Evolutionary conservation across 2,888 invertebrate species (phyloP).

Genomic region (Azorinus chamasolen): DNA sequence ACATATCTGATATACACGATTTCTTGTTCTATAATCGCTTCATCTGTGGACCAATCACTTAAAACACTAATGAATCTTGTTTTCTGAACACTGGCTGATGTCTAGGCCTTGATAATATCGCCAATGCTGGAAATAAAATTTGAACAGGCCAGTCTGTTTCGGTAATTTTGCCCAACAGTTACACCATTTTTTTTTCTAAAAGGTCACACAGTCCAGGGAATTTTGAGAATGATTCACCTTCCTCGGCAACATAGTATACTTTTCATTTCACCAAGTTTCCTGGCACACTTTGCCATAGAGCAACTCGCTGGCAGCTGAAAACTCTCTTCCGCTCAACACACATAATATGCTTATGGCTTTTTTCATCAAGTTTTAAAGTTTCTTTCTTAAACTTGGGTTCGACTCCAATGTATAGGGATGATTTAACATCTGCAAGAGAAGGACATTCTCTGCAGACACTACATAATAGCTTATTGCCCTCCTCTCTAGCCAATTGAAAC

Average conservation of each 20-base stretch:
- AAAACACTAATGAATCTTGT: not conserved
- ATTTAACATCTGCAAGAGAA: not conserved
- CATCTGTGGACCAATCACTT: constrained; percentile 17
- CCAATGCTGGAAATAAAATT: not conserved
- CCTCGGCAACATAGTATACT: constrained; percentile 15
- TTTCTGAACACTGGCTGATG: not conserved
- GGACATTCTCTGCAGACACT: constrained; percentile 1
- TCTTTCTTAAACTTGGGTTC: constrained; percentile 22
- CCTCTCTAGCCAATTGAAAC: not conserved
- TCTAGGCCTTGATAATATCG: not conserved
- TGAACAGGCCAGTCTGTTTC: constrained; percentile 3
- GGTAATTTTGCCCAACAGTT: constrained; percentile 6
- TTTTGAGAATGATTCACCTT: constrained; percentile 27
- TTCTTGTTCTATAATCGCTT: constrained; percentile 32
- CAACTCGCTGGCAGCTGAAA: constrained; percentile 16
- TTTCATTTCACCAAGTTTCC: constrained; percentile 15
- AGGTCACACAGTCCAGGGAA: constrained; percentile 12
- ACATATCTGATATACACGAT: constrained; percentile 34
- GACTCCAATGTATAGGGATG: constrained; percentile 7
- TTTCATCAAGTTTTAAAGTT: constrained; percentile 14
- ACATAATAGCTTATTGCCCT: not conserved
- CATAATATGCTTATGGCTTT: constrained; percentile 38
- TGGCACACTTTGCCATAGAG: not conserved
- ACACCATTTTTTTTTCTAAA: constrained; percentile 15
- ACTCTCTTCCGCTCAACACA: constrained; percentile 11